Base-by-base conservation (phyloP, 2,797 vertebrate genomes). In the Esox lucius region DNA sequence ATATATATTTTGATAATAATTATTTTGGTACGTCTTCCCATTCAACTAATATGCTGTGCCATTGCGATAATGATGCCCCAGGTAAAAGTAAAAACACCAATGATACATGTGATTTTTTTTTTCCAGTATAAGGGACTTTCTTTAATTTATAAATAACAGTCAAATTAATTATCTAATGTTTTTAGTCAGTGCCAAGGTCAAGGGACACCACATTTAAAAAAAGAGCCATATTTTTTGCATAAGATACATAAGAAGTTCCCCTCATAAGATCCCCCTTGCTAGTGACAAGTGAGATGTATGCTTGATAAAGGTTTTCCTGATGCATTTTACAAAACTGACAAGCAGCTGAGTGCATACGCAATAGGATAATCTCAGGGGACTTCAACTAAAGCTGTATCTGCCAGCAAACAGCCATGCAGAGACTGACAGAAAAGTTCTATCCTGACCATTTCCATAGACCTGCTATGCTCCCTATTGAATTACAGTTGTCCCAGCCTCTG, bases 191-290 rank as follows among this genome's bases (percentile, higher is more conserved):
- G 12, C 42, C 1, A 11, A 46, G 4, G 9, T 46, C 12, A 46
- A 46, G 42, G 9, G 12, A 46, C 9, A 46, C 3, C 42, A 46
- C 42, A 46, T 46, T 46, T 12, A 7, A 42, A 42, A 5, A 42
- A 42, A 42, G 42, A 42, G 42, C 42, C 5, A 42, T 42, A 7
- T n/a, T 68, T 75, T 75, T 51, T 72, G 59, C 79, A 68, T 80
- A 67, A 56, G 31, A 31, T 46, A 76, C 70, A 69, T 76, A 70
- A 82, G 66, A 65, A 71, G 61, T 72, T 80, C 74, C 61, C 24
- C 65, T 74, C 73, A 67, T 78, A 48, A 74, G 64, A 19, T 53
- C 53, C 24, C 16, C 7, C 48, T 79, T 26, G 67, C 16, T 8
- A n/a, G 33, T 78, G 68, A 75, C 49, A 33, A 28, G 22, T 69